Evolutionary conservation across 2,888 invertebrate genomes (phyloP).

Genomic region (Stenolophus ochropezus): DNA sequence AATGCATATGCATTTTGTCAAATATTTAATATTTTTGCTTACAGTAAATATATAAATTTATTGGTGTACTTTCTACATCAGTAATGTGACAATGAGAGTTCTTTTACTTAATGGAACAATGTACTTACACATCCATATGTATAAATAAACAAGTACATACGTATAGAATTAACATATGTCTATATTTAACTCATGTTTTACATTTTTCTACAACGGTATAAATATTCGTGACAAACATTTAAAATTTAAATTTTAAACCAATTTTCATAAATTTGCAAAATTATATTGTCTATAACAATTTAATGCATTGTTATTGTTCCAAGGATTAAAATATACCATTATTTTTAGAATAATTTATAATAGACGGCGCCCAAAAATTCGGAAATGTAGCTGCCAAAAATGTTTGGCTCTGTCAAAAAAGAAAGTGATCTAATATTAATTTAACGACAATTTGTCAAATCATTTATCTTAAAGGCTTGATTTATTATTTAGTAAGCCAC

Average conservation of each 20-base stretch:
- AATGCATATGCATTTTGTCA: too few relatives aligned
- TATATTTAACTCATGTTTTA: not conserved
- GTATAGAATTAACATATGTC: not conserved
- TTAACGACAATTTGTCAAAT: not conserved
- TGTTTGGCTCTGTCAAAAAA: not conserved
- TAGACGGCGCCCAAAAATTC: conserved; percentile 8
- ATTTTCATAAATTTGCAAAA: not conserved
- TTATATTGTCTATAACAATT: not conserved
- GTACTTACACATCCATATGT: not conserved
- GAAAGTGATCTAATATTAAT: conserved; percentile 7
- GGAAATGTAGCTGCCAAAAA: not conserved
- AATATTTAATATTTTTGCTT: too few relatives aligned
- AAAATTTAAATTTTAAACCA: not conserved
- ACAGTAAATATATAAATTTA: too few relatives aligned
- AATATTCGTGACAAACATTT: not conserved
- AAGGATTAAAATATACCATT: not conserved
- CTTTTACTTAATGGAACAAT: too few relatives aligned
- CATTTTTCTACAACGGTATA: not conserved
- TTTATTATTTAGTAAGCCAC: too few relatives aligned
- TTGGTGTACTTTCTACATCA: too few relatives aligned
- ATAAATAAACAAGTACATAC: not conserved
- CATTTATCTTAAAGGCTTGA: not conserved
- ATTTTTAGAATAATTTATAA: conserved; percentile 1
- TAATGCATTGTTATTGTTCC: not conserved
- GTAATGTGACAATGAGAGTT: too few relatives aligned